Evolutionary conservation across 2,113 vertebrate genomes (phyloP).

Genomic region (Alligator mississippiensis): DNA sequence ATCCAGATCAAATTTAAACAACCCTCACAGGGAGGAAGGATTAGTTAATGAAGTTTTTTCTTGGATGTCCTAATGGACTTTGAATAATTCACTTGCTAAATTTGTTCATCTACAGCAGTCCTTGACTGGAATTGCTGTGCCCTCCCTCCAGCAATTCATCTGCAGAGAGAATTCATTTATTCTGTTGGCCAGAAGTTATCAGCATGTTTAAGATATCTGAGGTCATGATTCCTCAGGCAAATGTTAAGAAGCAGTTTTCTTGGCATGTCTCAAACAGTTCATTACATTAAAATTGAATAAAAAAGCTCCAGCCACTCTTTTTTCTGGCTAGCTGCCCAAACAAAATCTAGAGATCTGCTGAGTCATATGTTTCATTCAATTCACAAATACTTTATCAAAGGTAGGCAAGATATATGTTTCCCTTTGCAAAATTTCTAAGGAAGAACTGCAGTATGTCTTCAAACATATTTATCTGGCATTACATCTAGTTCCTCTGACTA

Average conservation of each 20-base stretch:
- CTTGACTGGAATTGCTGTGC: not conserved
- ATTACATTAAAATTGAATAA: constrained; percentile 37
- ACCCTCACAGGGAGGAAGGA: constrained; percentile 32
- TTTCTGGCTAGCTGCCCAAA: constrained; percentile 27
- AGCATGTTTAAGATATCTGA: constrained; percentile 41
- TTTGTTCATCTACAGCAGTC: constrained; percentile 1
- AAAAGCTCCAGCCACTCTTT: not conserved
- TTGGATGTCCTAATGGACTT: constrained; percentile 20
- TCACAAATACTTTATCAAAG: not conserved
- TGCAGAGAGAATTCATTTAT: constrained; percentile 42
- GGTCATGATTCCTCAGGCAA: constrained; percentile 44
- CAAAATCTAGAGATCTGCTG: not conserved
- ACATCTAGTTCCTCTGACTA: not conserved
- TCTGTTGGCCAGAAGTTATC: constrained; percentile 55
- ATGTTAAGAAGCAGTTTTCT: constrained; percentile 30
- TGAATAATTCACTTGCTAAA: constrained; percentile 55
- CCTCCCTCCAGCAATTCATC: constrained; percentile 28
- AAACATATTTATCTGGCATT: not conserved
- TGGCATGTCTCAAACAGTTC: not conserved
- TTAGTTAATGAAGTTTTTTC: constrained; percentile 61
- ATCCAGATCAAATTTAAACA: not conserved
- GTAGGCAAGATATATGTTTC: not conserved
- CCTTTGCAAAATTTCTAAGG: not conserved
- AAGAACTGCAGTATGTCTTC: not conserved
- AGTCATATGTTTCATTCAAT: not conserved